phyloP scores from a whole-genome alignment of 2,797 vertebrate genomes.

The Sebastes steindachneri region DNA sequence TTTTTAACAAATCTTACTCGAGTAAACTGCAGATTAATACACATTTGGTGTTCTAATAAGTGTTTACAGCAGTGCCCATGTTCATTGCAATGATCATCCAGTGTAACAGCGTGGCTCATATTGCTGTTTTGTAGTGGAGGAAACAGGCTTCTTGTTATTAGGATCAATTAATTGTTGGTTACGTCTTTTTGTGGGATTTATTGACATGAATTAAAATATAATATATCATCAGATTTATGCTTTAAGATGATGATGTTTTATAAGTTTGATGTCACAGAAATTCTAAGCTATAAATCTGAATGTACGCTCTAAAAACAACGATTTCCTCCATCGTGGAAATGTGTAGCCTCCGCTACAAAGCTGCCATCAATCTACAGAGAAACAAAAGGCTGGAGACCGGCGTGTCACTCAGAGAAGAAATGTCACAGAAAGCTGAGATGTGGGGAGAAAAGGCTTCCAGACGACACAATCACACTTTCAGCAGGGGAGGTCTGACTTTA shows the following conservation, averaged over 20 bases:
- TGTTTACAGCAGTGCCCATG: neutral
- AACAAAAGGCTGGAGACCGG: slow-evolving; percentile 62
- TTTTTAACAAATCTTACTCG: neutral
- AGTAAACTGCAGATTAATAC: neutral
- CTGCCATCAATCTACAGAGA: slow-evolving; percentile 58
- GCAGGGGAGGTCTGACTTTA: slow-evolving; percentile 69
- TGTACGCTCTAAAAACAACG: slow-evolving; percentile 1
- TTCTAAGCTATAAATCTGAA: neutral
- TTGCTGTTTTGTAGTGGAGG: neutral
- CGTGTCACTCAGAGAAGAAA: slow-evolving; percentile 67
- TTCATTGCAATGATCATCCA: neutral
- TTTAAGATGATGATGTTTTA: neutral
- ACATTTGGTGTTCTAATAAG: neutral
- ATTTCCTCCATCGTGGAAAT: slow-evolving; percentile 33
- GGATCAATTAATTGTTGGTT: neutral
- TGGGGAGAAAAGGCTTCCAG: slow-evolving; percentile 54
- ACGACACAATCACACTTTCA: slow-evolving; percentile 69
- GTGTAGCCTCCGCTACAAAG: slow-evolving; percentile 29
- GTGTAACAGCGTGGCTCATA: neutral
- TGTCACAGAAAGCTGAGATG: slow-evolving; percentile 64
- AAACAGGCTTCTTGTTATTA: neutral
- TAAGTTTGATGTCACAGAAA: neutral
- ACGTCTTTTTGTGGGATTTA: neutral
- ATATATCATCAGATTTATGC: neutral
- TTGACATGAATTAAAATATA: neutral